Conservation (phyloP, 2,888 invertebrate genomes). For the Melanostoma scalare region DNA sequence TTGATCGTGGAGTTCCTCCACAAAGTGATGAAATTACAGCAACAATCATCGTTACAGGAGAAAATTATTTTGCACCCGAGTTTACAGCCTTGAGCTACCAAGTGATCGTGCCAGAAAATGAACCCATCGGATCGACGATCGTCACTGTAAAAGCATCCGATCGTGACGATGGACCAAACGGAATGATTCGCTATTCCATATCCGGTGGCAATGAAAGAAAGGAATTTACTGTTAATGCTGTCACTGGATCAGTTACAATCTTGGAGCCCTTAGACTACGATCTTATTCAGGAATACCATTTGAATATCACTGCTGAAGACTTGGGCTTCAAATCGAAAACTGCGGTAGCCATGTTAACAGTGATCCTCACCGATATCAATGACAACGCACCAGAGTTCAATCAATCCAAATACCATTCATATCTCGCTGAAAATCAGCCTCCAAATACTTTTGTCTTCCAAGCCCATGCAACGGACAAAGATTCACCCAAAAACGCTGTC, state of each 20-base stretch:
- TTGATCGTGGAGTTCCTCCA: conserved; percentile 94
- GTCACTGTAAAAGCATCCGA: conserved; percentile 93
- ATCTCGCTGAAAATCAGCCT: conserved; percentile 91
- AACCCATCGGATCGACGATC: conserved; percentile 92
- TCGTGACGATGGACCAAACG: conserved; percentile 93
- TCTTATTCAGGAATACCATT: conserved; percentile 89
- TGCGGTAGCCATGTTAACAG: conserved; percentile 90
- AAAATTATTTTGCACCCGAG: conserved; percentile 90
- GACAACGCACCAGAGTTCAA: conserved; percentile 95
- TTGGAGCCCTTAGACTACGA: conserved; percentile 93
- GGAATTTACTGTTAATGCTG: conserved; percentile 90
- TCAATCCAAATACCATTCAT: conserved; percentile 89
- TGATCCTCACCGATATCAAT: conserved; percentile 95
- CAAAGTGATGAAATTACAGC: conserved; percentile 90
- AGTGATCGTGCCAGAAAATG: conserved; percentile 95
- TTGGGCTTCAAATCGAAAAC: conserved; percentile 90
- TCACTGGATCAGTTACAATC: conserved; percentile 91
- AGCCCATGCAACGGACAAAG: conserved; percentile 91
- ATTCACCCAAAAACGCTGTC: conserved; percentile 93
- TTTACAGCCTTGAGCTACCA: conserved; percentile 93
- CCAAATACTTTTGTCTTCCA: conserved; percentile 89
- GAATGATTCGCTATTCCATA: conserved; percentile 92
- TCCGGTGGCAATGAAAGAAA: conserved; percentile 91
- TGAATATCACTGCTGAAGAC: conserved; percentile 94
- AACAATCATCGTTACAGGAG: conserved; percentile 91